A percentile compares a stretch with the other conserved stretches of the same genome.
Conservation (phyloP, 1,140 invertebrate genomes). For the Rhyzopertha dominica region DNA sequence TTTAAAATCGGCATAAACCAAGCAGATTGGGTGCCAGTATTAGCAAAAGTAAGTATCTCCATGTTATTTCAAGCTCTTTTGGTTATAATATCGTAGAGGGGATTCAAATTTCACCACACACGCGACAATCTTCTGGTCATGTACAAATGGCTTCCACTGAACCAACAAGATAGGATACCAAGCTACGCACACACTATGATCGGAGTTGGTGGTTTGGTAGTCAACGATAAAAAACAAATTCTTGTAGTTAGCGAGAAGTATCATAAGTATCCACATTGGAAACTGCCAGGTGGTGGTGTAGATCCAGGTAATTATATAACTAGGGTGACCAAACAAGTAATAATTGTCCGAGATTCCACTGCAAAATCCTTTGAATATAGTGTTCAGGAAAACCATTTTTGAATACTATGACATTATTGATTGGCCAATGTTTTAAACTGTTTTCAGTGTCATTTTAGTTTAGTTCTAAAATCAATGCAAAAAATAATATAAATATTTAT, state of each 20-base stretch:
- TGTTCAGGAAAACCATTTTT: no score
- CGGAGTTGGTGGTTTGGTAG: slow-evolving; percentile 81
- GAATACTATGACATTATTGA: no score
- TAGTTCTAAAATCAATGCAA: no score
- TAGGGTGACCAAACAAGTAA: no score
- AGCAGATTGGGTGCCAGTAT: slow-evolving; percentile 69
- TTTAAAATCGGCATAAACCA: slow-evolving; percentile 69
- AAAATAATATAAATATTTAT: no score
- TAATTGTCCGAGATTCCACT: no score
- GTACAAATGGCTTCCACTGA: slow-evolving; percentile 69
- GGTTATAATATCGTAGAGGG: slow-evolving; percentile 56
- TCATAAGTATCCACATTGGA: slow-evolving; percentile 62
- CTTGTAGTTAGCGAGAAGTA: slow-evolving; percentile 76
- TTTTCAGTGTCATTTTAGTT: no score
- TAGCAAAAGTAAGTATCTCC: slow-evolving; percentile 57
- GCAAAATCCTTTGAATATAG: no score
- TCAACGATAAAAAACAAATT: slow-evolving; percentile 69
- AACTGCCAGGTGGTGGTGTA: slow-evolving; percentile 87
- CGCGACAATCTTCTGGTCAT: slow-evolving; percentile 71
- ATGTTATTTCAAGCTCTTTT: slow-evolving; percentile 15
- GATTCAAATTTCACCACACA: slow-evolving; percentile 85
- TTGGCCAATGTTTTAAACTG: no score
- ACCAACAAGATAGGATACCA: slow-evolving; percentile 65
- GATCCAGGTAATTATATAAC: slow-evolving; percentile 61
- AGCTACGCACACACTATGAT: slow-evolving; percentile 79